These are phyloP conservation scores for Cichladusa arquata DNA, from an alignment of 2,113 vertebrate genomes.

Conservation along the genomic window DNA sequence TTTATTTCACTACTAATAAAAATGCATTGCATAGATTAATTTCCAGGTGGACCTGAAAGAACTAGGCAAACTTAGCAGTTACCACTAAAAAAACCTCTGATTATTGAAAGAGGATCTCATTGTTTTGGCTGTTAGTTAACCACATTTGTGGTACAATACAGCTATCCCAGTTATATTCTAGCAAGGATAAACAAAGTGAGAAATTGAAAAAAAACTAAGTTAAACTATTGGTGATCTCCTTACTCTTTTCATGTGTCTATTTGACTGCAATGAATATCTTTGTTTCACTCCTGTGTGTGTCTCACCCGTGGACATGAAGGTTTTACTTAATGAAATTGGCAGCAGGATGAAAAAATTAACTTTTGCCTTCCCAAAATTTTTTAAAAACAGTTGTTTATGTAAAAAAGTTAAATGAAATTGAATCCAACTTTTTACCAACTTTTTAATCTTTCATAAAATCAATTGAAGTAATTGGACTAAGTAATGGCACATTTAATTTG, in stretches of 20 bases:
- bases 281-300: background rate
- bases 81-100: background rate
- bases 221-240: background rate
- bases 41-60: background rate
- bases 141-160: background rate
- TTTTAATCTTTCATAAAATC: background rate
- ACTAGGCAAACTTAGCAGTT: background rate
- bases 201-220: background rate
- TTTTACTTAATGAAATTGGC: background rate
- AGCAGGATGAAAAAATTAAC: background rate
- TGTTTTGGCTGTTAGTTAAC: background rate
- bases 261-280: background rate
- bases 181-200: background rate
- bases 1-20: background rate
- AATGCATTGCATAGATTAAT: background rate
- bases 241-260: background rate
- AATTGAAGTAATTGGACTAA: background rate
- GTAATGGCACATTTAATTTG: conserved; percentile 19
- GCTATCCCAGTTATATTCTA: background rate
- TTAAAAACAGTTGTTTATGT: background rate
- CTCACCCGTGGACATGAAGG: background rate
- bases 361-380: background rate
- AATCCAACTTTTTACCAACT: background rate
- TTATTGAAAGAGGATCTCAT: background rate
- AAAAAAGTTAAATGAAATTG: background rate